Evolutionary conservation across 2,888 invertebrate genomes (phyloP), one percentile per base, ranked within the genome.

Genomic region (Polyploca ridens): DNA sequence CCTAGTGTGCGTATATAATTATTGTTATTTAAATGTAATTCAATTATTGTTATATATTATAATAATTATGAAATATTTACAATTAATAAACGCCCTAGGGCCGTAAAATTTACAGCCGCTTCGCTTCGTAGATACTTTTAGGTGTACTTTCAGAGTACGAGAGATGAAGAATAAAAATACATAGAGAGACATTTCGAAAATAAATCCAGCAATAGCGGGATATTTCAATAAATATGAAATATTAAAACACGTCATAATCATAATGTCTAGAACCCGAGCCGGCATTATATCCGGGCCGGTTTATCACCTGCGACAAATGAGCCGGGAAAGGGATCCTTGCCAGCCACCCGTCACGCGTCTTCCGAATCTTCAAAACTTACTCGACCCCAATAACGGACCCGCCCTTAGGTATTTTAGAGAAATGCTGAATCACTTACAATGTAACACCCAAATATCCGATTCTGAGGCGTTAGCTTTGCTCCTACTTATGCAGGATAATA

Each of bases 251-350:
- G 41, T 41, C 3, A 41, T 38, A 68, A 70, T 67, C 27, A 72
- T 69, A 68, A 73, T 71, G 73, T 75, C 74, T 66, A 70, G 69
- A 69, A 72, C 66, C 69, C 69, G 68, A 74, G 77, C 73, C 70
- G 73, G 74, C 76, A 78, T 73, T 71, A 75, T 77, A 79, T 77
- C 69, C 69, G 69, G 70, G 63, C 66, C 72, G 68, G 73, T 79
- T 78, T 81, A 77, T 81, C 77, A 81, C 80, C 76, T 80, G 79
- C 75, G 83, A 81, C 83, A 81, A 83, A 86, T 82, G 81, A 81
- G 69, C 66, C 71, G 72, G 75, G 71, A 72, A n/a, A 76, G 68
- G 71, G 76, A 63, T 68, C 69, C 67, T 68, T n/a, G n/a, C n/a
- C n/a, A 67, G 63, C 65, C 64, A 67, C 60, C 72, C 69, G 69